Conservation (phyloP, 2,113 vertebrate species). For the Colius striatus region DNA sequence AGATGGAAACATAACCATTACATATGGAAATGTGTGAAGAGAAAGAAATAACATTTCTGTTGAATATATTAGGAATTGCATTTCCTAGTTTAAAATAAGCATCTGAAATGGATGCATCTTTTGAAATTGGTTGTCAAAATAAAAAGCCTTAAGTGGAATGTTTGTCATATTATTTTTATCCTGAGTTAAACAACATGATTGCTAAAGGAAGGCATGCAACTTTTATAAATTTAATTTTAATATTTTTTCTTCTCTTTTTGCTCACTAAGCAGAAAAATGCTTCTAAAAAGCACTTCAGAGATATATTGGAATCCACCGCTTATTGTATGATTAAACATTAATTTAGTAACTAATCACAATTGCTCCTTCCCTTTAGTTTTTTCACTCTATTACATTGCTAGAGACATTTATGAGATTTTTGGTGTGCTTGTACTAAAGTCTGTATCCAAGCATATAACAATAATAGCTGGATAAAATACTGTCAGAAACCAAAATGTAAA, state of each 20-base stretch:
- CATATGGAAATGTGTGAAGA: constrained; percentile 87
- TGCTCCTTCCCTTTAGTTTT: constrained; percentile 52
- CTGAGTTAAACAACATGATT: constrained; percentile 67
- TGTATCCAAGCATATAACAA: constrained; percentile 9
- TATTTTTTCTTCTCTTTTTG: constrained; percentile 73
- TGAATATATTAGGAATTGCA: constrained; percentile 86
- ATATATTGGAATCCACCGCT: constrained; percentile 39
- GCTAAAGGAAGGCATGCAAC: constrained; percentile 39
- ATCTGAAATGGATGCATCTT: constrained; percentile 83
- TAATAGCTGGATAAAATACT: constrained; percentile 32
- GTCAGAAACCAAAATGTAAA: constrained; percentile 30
- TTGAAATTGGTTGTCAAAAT: constrained; percentile 86
- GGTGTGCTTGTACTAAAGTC: background rate
- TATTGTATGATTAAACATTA: constrained; percentile 66
- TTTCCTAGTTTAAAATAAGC: constrained; percentile 83
- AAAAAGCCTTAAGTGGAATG: constrained; percentile 79
- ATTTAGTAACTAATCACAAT: constrained; percentile 65
- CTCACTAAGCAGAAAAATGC: constrained; percentile 41
- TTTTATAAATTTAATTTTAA: constrained; percentile 72
- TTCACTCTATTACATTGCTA: background rate
- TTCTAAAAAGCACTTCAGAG: constrained; percentile 58
- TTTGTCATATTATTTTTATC: constrained; percentile 82
- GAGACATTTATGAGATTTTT: constrained; percentile 7
- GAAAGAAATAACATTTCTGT: constrained; percentile 86
- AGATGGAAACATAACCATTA: constrained; percentile 89